Evolutionary conservation across 1,140 invertebrate genomes (phyloP).

Genomic region (Anoplophora glabripennis): DNA sequence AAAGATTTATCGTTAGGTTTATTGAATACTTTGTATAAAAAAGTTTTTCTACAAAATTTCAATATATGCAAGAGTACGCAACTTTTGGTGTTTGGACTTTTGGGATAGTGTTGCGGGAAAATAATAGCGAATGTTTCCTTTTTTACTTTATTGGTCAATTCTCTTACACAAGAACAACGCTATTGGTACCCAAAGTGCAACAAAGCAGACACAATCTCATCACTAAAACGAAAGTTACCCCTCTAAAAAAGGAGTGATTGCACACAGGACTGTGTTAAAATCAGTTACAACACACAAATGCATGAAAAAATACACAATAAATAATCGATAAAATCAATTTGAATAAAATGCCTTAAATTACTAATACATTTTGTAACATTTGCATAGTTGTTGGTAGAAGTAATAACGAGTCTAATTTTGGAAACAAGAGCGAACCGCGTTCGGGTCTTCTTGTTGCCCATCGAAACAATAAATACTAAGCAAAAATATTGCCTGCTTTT

Average conservation of each 20-base stretch:
- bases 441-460: too few relatives aligned
- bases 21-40: too few relatives aligned
- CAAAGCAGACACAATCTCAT: constrained; percentile 20
- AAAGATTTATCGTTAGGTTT: too few relatives aligned
- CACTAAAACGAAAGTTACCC: constrained; percentile 20
- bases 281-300: constrained; percentile 26
- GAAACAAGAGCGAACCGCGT: too few relatives aligned
- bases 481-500: neutral
- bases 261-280: constrained; percentile 27
- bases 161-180: constrained; percentile 23
- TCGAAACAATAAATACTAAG: too few relatives aligned
- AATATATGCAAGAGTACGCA: too few relatives aligned
- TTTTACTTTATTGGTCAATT: too few relatives aligned
- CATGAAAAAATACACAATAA: constrained; percentile 26
- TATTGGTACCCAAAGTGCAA: constrained; percentile 34
- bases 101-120: too few relatives aligned
- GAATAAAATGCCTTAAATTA: constrained; percentile 18
- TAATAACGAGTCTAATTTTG: too few relatives aligned
- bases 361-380: constrained; percentile 26
- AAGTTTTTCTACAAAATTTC: too few relatives aligned
- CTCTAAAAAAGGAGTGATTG: constrained; percentile 26
- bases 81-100: too few relatives aligned
- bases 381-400: neutral
- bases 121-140: too few relatives aligned
- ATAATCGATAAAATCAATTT: constrained; percentile 29